phyloP scores from a whole-genome alignment of 2,113 vertebrate genomes.

The Procavia capensis region DNA sequence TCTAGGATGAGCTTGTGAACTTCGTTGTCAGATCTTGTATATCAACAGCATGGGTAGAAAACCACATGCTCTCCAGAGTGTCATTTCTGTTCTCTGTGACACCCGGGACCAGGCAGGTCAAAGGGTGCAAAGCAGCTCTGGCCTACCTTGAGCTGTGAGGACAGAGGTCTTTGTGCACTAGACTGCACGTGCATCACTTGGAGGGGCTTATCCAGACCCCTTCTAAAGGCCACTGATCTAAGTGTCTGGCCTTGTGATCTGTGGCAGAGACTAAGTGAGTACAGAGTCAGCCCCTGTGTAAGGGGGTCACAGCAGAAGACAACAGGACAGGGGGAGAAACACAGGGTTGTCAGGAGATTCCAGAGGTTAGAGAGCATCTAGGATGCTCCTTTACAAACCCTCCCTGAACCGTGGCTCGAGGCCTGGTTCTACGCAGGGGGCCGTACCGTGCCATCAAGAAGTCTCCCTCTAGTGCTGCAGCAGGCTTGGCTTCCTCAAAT shows the following conservation, averaged over 20 bases:
- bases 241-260: not conserved
- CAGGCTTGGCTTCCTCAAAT: not conserved
- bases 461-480: no score
- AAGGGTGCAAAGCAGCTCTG: not conserved
- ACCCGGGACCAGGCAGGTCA: not conserved
- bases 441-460: no score
- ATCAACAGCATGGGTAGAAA: not conserved
- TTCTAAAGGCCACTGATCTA: not conserved
- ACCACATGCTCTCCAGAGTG: accelerated
- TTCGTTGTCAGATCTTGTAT: no score
- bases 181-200: not conserved
- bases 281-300: not conserved
- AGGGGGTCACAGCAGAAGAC: not conserved
- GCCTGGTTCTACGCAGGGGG: not conserved
- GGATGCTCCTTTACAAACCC: not conserved
- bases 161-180: not conserved
- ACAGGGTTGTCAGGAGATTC: not conserved
- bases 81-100: not conserved
- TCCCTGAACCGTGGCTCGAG: not conserved
- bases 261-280: not conserved
- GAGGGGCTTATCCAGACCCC: not conserved
- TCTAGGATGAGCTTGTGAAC: no score
- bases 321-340: not conserved
- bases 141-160: not conserved
- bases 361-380: not conserved